Conservation (phyloP, 2,888 invertebrate species). For the Hyppa rectilinea region DNA sequence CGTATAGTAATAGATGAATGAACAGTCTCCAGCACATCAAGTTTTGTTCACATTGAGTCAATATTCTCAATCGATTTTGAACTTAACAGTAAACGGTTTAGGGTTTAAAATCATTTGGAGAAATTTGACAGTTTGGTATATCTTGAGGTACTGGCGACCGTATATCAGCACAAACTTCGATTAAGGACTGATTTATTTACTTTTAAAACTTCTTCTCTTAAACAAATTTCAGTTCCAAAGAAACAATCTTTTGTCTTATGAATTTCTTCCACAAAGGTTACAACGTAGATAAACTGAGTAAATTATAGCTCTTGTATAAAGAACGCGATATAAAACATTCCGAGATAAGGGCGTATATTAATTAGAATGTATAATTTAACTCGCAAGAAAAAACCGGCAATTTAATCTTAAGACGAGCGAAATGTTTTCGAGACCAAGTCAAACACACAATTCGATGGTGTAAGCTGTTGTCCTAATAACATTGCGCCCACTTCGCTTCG, state of each 20-base stretch:
- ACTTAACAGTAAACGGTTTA: too few relatives aligned
- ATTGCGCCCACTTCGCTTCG: slow-evolving; percentile 62
- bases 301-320: slow-evolving; percentile 51
- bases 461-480: slow-evolving; percentile 66
- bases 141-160: too few relatives aligned
- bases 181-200: background rate
- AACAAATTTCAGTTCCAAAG: slow-evolving; percentile 27
- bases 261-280: slow-evolving; percentile 46
- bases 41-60: too few relatives aligned
- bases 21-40: too few relatives aligned
- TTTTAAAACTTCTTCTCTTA: slow-evolving; percentile 16
- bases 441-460: slow-evolving; percentile 57
- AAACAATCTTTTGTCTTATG: slow-evolving; percentile 48
- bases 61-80: too few relatives aligned
- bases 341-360: slow-evolving; percentile 51
- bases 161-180: background rate
- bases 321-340: slow-evolving; percentile 48
- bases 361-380: slow-evolving; percentile 62
- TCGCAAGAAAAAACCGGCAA: slow-evolving; percentile 28
- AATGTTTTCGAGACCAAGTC: slow-evolving; percentile 47
- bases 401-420: slow-evolving; percentile 24
- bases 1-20: too few relatives aligned
- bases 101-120: too few relatives aligned
- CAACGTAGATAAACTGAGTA: slow-evolving; percentile 51
- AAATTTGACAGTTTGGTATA: too few relatives aligned